phyloP scores from a whole-genome alignment of 2,113 vertebrate genomes.

The Forbesichthys agassizii region DNA sequence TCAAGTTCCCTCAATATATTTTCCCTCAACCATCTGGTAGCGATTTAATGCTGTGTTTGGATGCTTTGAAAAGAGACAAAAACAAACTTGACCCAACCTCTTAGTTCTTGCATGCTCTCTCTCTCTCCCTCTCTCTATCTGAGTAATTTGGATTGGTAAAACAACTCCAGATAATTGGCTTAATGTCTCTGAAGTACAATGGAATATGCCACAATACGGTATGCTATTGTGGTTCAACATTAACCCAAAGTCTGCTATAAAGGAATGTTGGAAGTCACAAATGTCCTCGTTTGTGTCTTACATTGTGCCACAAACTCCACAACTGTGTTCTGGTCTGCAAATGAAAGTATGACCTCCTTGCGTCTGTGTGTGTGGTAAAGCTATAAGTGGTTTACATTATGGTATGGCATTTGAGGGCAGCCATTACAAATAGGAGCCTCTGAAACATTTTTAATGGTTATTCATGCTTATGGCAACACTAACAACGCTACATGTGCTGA shows the following conservation, averaged over 20 bases:
- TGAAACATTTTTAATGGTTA: conserved; percentile 48
- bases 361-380: conserved; percentile 12
- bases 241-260: conserved; percentile 34
- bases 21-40: conserved; percentile 61
- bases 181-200: conserved; percentile 61
- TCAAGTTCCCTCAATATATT: conserved; percentile 49
- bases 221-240: conserved; percentile 49
- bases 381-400: conserved; percentile 12
- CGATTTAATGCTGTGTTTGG: conserved; percentile 58
- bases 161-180: conserved; percentile 67
- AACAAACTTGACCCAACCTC: conserved; percentile 46
- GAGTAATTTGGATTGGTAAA: conserved; percentile 34
- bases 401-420: conserved; percentile 15
- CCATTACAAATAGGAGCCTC: conserved; percentile 30
- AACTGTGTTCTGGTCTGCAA: conserved; percentile 1
- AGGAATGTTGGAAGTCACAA: conserved; percentile 35
- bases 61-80: conserved; percentile 51
- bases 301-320: neutral
- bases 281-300: conserved; percentile 36
- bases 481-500: conserved; percentile 48
- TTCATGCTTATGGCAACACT: conserved; percentile 48
- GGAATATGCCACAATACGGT: conserved; percentile 47
- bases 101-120: conserved; percentile 26
- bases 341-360: neutral
- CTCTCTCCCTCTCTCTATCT: neutral